Evolutionary conservation across 2,888 invertebrate species (phyloP), one percentile per base, ranked within the genome.

Genomic region (Eupsilia transversa): DNA sequence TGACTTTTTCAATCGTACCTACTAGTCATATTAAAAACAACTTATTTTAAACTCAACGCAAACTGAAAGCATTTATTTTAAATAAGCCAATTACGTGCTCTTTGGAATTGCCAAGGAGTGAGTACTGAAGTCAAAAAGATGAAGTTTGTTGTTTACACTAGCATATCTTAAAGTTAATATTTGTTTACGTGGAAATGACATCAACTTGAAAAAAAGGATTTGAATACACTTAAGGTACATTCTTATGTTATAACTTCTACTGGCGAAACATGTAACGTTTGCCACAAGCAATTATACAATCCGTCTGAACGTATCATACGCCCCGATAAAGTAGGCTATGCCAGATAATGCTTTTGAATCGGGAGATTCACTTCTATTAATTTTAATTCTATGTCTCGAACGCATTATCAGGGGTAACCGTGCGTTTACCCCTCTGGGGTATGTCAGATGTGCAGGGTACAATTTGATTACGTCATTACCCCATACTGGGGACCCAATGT

Each of bases 391-490:
- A 30, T 71, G 59, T 9, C 92, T 93, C 91, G 88, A 90, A 82
- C 87, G 92, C 92, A 94, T 95, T 95, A 94, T 91, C 91, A 91
- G 80, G 93, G 91, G 92, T 90, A 93, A 92, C 89, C 94, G 91
- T 94, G 93, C 94, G 94, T 83, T 83, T 86, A 81, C 77, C 83
- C 78, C 83, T 77, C 70, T 23, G 76, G 85, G 81, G 80, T 86
- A 82, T 85, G 87, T 83, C 93, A 93, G 92, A 92, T 94, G 93
- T 90, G 91, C 89, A 88, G 86, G 73, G 80, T 38, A 82, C 80
- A 91, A 94, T 94, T 94, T 92, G 94, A 95, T 95, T 94, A 95
- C 91, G 91, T 92, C 93, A 93, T 93, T 92, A 90, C 87, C 82
- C 88, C 88, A 84, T 83, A 77, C 79, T 81, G 89, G 86, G 81